Base-by-base conservation (phyloP, 2,113 vertebrate genomes). In the Micromys minutus region DNA sequence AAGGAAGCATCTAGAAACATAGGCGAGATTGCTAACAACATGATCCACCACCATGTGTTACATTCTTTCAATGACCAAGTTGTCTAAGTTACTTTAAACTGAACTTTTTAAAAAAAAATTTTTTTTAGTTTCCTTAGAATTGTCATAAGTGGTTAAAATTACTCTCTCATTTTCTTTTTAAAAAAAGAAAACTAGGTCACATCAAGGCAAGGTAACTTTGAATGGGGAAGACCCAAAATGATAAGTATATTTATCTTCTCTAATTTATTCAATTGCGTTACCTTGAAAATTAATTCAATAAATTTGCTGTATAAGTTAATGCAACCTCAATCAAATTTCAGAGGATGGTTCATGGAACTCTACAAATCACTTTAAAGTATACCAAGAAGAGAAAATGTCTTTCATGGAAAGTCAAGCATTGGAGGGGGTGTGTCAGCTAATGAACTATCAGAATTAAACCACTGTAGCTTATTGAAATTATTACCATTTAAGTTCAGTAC, bases 241-340 rank as follows among this genome's bases (percentile, higher is more conserved):
- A 72, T 45, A 85, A 89, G 61, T 39, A 16, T 26, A 34, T 45
- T 92, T 90, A 50, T 90, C 93, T 93, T 95, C 26, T 47, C 45
- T 91, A 85, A 94, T 95, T 81, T 95, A 52, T 11, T 96, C 55
- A 61, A 57, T 67, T 59, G 86, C 3, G 81, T 85, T 85, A 67
- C 57, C 89, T 59, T 87, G 42, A 47, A 94, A 95, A 95, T 86
- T 65, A 81, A 92, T 90, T 19, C 21, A 88, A 71, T 87, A 61
- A 89, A 57, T 87, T 95, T 85, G 47, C 16, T 63, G 16, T 96
- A 87, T 57, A 93, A 94, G 71, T n/a, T 63, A 94, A 87, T 88
- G 34, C 7, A 52, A 50, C 76, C 16, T 22, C 47, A 80, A 84
- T 95, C 39, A 93, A 94, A 74, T 93, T 91, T 96, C 50, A 87